Conservation (phyloP, 2,113 vertebrate species). For the Callithrix jacchus region DNA sequence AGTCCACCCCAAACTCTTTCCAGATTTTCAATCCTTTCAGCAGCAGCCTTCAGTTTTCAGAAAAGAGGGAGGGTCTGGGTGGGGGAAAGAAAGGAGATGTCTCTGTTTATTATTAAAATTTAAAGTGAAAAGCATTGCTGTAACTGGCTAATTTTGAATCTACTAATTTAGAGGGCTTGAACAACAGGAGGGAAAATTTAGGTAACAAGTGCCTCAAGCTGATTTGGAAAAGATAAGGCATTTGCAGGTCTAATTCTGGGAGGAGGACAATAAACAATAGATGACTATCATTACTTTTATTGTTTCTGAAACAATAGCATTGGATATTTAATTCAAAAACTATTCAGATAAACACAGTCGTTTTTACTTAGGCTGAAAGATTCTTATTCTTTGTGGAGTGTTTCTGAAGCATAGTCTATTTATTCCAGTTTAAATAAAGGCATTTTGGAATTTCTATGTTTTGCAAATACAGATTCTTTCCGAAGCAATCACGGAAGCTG, state of each 20-base stretch:
- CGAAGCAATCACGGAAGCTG: not conserved
- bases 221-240: not conserved
- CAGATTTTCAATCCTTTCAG: slow-evolving; percentile 88
- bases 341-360: not conserved
- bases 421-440: not conserved
- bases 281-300: not conserved
- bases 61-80: slow-evolving; percentile 82
- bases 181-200: slow-evolving; percentile 34
- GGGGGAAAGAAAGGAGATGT: slow-evolving; percentile 77
- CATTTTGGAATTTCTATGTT: not conserved
- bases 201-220: not conserved
- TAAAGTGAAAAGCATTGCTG: slow-evolving; percentile 79
- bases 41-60: slow-evolving; percentile 85
- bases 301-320: not conserved
- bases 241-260: not conserved
- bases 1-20: slow-evolving; percentile 89
- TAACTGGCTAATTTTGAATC: slow-evolving; percentile 77
- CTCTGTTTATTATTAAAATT: slow-evolving; percentile 87
- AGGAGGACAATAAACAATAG: slow-evolving; percentile 42
- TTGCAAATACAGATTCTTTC: not conserved
- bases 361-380: slow-evolving; percentile 23
- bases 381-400: not conserved
- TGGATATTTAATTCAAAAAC: not conserved
- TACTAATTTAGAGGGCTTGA: slow-evolving; percentile 65
- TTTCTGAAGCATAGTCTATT: not conserved